A percentile compares a stretch with the other conserved stretches of the same genome.
phyloP scores from a whole-genome alignment of 2,113 vertebrate genomes.

The Laterallus jamaicensis region DNA sequence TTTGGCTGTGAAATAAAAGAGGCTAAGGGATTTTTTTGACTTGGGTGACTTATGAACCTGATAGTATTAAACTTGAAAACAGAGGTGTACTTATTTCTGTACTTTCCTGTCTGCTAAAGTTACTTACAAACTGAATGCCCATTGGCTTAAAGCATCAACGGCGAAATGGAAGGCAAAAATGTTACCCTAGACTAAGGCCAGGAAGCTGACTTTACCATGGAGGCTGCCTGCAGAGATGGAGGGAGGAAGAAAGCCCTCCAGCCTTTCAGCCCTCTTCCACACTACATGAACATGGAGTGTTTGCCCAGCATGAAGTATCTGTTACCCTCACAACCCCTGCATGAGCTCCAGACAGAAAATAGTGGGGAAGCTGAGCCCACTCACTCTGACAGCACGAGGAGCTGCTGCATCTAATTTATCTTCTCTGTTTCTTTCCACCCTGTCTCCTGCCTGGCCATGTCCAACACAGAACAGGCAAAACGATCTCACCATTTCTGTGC shows the following conservation, averaged over 20 bases:
- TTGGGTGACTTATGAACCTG: not conserved
- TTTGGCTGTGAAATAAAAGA: not conserved
- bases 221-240: not conserved
- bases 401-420: not conserved
- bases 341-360: not conserved
- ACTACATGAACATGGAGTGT: not conserved
- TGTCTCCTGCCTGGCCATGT: fast-evolving
- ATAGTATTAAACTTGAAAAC: not conserved
- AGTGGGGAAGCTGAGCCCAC: not conserved
- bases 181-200: not conserved
- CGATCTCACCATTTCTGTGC: not conserved
- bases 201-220: not conserved
- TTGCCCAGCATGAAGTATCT: not conserved
- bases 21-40: not conserved
- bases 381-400: not conserved
- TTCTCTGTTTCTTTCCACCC: not conserved
- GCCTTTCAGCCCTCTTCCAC: not conserved
- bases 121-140: not conserved
- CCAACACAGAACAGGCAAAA: not conserved
- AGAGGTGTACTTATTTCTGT: not conserved
- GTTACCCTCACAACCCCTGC: not conserved
- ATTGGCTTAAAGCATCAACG: not conserved
- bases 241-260: not conserved
- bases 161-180: not conserved
- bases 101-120: not conserved